Base-by-base conservation (phyloP, 1,140 invertebrate species). In the Euschistus heros region DNA sequence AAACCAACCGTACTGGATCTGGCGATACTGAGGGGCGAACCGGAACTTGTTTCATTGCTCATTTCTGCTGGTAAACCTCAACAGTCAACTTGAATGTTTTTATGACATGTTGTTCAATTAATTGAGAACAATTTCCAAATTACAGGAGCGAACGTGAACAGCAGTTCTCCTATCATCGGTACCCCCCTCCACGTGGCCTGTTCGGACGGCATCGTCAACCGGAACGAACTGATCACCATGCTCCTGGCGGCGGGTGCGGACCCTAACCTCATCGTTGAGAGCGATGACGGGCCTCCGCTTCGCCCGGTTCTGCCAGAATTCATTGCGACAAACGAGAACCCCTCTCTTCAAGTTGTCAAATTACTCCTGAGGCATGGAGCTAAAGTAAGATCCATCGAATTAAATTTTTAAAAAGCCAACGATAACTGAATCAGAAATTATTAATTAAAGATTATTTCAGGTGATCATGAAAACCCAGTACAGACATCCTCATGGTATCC, bases 101-200 rank as follows among this genome's bases (percentile, higher is more conserved):
- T 24, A 24, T 59, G 6, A 14, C 6, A 24, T 59, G 22, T 33
- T 59, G 55, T 18, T 59, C 7, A 55, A 13, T 55, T 13, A 55
- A 24, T 26, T 59, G n/a, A 8, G 44, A 15, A 42, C 42, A 60
- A 47, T 47, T 15, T 30, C 8, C 3, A 8, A 30, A 47, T 50
- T 50, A 71, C 74, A 86, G 88, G 87, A 65, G 88, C 90, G 0
- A 79, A 91, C 70, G 86, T 91, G 2, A 92, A 92, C 69, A 84
- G 86, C 8, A 85, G 84, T 14, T 90, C 88, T 15, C 87, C 88
- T 1, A 86, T 92, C 63, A 89, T 92, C 68, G 89, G 90, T 8
- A 87, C 88, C 0, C 85, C 91, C 0, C 78, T 94, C 8, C 91
- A 94, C 75, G 87, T 94, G 7, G 91, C 89, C 0, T 90, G 89